phyloP scores from a whole-genome alignment of 1,140 invertebrate genomes.

The Hesperophylax magnus region DNA sequence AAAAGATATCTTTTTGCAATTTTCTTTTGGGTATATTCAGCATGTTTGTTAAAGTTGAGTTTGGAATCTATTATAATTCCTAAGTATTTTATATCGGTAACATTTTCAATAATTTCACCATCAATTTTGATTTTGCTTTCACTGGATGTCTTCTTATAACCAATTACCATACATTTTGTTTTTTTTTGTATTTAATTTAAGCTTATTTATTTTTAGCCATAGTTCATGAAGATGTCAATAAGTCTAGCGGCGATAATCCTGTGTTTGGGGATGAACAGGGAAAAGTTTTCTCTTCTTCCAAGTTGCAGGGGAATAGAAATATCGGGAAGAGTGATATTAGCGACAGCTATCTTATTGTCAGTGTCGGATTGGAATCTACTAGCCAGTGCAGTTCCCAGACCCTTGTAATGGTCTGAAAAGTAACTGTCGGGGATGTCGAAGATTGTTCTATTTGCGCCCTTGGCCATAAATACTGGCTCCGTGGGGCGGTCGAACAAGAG shows the following conservation, averaged over 20 bases:
- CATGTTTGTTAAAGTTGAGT: too few relatives aligned
- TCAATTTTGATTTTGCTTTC: too few relatives aligned
- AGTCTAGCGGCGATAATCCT: constrained; percentile 76
- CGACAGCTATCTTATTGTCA: constrained; percentile 69
- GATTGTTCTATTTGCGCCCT: constrained; percentile 73
- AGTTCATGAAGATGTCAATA: constrained; percentile 82
- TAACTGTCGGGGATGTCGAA: constrained; percentile 76
- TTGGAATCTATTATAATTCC: too few relatives aligned
- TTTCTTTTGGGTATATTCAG: too few relatives aligned
- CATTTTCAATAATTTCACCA: too few relatives aligned
- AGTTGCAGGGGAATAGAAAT: constrained; percentile 77
- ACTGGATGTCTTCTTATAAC: too few relatives aligned
- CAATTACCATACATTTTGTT: too few relatives aligned
- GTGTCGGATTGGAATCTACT: constrained; percentile 74
- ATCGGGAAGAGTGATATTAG: constrained; percentile 79
- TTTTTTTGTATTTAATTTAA: too few relatives aligned
- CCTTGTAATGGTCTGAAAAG: constrained; percentile 74
- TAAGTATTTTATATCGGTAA: too few relatives aligned
- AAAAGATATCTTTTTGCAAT: too few relatives aligned
- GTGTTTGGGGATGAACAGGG: constrained; percentile 82
- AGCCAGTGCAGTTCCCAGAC: constrained; percentile 69
- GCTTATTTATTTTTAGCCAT: too few relatives aligned
- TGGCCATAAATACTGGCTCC: constrained; percentile 82
- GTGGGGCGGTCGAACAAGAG: constrained; percentile 82
- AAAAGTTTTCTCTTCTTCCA: constrained; percentile 79